Base-by-base conservation (phyloP, 2,113 vertebrate genomes). In the Globicephala melas region DNA sequence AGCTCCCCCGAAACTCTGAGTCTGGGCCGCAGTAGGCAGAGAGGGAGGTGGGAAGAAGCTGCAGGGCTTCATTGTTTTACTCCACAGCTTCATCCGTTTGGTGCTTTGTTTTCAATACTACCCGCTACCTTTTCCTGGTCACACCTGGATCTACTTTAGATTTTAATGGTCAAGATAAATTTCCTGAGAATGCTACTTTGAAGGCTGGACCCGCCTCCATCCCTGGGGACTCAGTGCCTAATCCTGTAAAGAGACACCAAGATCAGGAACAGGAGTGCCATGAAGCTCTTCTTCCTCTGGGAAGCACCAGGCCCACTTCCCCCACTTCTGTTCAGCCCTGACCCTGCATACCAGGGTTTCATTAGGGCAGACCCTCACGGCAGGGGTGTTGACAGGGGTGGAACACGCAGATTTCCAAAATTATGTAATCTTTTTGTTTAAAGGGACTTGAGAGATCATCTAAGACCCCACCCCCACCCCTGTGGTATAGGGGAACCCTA, bases 21-120 rank as follows among this genome's bases (percentile, higher is more conserved):
- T 31, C 25, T 50, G 71, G 25, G 67, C 20, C 7, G 31, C n/a
- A 20, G 71, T 5, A 36, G 53, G 20, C 26, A 9, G 55, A 67
- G 73, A 36, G 28, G 28, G 60, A 71, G 26, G 25, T 6, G 12
- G 33, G 11, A 63, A 28, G 82, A 60, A 86, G 55, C 31, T 47
- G 2, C 18, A 50, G 38, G 13, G 0, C 0, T 20, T 17, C 12
- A 15, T 62, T 2, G 0, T 5, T 62, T 90, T 25, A 38, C 36
- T 44, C 31, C 76, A 53, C 62, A 38, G 36, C 65, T 31, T 36
- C 14, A 50, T 13, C 14, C 5, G 1, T 36, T 74, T 21, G 36
- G 38, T 65, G 2, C 36, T 71, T 77, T 77, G 18, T 77, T 90
- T 89, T 80, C 38, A 28, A 0, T 67, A 38, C 33, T 20, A 33